Evolutionary conservation across 1,140 invertebrate species (phyloP), one percentile per base, ranked within the genome.

Genomic region (Amyelois transitella): DNA sequence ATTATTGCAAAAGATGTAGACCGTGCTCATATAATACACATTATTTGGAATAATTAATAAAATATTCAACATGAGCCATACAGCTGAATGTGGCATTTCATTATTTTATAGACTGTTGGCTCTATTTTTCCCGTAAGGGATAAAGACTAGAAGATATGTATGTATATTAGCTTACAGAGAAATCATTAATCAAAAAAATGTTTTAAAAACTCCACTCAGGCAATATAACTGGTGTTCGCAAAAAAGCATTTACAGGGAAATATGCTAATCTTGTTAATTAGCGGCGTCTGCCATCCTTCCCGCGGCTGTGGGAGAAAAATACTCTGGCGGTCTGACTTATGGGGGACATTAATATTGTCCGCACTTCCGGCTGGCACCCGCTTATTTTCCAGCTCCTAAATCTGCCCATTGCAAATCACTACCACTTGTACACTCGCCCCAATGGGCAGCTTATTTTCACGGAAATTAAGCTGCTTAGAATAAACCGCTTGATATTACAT

Each of bases 261-360:
- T 62, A 62, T 62, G 60, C 60, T 62, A 62, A 62, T 62, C 60
- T 51, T 53, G 59, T 61, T 62, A 62, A 62, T 62, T 62, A 56
- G 55, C 60, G 66, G 64, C 57, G 70, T 70, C 73, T 71, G 71
- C 67, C 66, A 66, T 77, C 70, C 72, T 77, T 70, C 73, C 67
- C 53, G 44, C 43, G 43, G 47, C 67, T 69, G 66, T 68, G 62
- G 56, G 71, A 78, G 80, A 86, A 84, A 86, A 83, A 83, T 84
- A 72, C 72, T 69, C 66, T 66, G 64, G 69, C 71, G 65, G 59
- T 62, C n/a, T 81, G 76, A 86, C 74, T 81, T 82, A 86, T 86
- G 59, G 69, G 53, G 59, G 62, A 66, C 79, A 86, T 86, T 86
- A 84, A 86, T 86, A 80, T 78, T 71, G 75, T 81, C 77, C 75